Percentiles rank a stretch among this genome's conserved stretches.
Conservation (phyloP, 2,888 invertebrate species). For the Leptinotarsa juncta region DNA sequence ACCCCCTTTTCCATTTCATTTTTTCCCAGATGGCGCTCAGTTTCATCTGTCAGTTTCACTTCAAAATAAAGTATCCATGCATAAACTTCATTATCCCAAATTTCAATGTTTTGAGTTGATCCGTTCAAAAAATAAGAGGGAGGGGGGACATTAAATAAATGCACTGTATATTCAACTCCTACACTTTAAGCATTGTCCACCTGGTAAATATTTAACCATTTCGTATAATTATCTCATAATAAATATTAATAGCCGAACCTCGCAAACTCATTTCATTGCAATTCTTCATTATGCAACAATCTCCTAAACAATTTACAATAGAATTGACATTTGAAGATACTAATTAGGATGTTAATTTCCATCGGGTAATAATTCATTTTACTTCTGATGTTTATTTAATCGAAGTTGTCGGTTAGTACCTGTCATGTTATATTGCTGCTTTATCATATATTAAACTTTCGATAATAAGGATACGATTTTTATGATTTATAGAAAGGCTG, state of each 20-base stretch:
- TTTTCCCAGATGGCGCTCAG: too few species aligned
- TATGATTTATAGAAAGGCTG: not conserved
- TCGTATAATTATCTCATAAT: not conserved
- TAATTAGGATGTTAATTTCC: slow-evolving; percentile 14
- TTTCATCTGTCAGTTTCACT: too few species aligned
- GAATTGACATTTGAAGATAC: slow-evolving; percentile 10
- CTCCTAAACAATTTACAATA: not conserved
- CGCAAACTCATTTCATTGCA: slow-evolving; percentile 3
- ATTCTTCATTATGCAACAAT: slow-evolving; percentile 3
- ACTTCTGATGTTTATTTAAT: slow-evolving; percentile 10
- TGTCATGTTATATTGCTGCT: not conserved
- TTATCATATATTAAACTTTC: not conserved
- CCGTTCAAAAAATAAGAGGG: too few species aligned
- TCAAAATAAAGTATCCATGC: too few species aligned
- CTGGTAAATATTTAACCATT: not conserved
- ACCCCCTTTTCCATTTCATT: too few species aligned
- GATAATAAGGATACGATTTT: not conserved
- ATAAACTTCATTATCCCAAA: too few species aligned
- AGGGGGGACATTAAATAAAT: too few species aligned
- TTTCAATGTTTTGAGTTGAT: too few species aligned
- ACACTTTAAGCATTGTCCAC: not conserved
- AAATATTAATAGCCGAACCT: not conserved
- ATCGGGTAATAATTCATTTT: slow-evolving; percentile 5
- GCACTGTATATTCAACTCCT: too few species aligned
- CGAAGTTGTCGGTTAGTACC: not conserved